A percentile compares a stretch with the other conserved stretches of the same genome.
These are phyloP conservation scores for Sarcoramphus papa DNA, from an alignment of 2,797 vertebrate species.

Conservation along the genomic window DNA sequence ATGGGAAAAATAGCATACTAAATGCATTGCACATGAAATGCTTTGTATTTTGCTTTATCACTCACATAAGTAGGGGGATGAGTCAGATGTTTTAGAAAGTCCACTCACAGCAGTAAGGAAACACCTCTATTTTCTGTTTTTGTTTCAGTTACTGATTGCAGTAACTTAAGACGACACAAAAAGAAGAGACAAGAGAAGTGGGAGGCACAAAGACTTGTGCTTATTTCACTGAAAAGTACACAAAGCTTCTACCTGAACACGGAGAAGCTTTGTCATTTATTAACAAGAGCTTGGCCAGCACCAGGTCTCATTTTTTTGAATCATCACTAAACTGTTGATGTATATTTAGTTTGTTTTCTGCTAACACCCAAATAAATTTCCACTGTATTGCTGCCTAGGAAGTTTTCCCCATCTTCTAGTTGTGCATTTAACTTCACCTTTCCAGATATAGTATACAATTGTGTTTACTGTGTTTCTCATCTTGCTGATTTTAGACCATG, in stretches of 20 bases:
- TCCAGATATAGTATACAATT: not conserved
- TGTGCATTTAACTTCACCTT: not conserved
- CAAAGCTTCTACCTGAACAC: not conserved
- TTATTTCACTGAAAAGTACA: not conserved
- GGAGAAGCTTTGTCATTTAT: not conserved
- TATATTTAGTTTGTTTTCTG: not conserved
- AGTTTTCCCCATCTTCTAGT: not conserved
- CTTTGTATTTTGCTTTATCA: not conserved
- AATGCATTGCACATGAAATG: not conserved
- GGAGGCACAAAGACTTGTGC: not conserved
- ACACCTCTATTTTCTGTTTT: not conserved
- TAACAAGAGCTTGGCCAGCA: not conserved
- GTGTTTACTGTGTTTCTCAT: not conserved
- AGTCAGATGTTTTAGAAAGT: not conserved
- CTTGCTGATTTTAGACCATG: not conserved
- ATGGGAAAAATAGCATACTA: not conserved
- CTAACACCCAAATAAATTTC: not conserved
- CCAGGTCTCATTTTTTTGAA: not conserved
- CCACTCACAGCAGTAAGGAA: not conserved
- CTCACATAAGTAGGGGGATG: accelerated
- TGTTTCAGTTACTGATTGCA: not conserved
- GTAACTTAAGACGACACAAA: not conserved
- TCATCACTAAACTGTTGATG: not conserved
- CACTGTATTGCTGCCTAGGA: not conserved
- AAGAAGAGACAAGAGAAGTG: not conserved